Evolutionary conservation across 2,113 vertebrate species (phyloP), one percentile per base, ranked within the genome.

Genomic region (Chrysemys picta): DNA sequence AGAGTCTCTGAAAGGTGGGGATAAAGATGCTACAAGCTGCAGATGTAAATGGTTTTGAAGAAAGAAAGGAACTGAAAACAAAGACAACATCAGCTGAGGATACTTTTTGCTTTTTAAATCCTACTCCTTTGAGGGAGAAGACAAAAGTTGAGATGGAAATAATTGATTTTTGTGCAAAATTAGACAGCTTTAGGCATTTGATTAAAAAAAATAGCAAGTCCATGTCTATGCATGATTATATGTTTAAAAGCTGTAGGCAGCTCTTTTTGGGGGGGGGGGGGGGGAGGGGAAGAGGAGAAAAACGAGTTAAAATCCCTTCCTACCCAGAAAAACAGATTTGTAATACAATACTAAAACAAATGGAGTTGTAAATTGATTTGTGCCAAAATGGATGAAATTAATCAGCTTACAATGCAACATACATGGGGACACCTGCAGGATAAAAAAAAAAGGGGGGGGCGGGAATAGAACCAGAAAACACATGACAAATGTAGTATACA

Each of bases 21-120:
- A 96, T 95, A 95, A 91, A 93, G 91, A 93, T 93, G 85, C 91
- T 94, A 90, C 91, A 97, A 89, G 89, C 93, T 90, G 92, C 52
- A 84, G 83, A 93, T 85, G 72, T 62, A 92, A 96, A 17, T 38
- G 35, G n/a, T 42, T 89, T 90, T 45, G 75, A 93, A 83, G 84
- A 81, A 96, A 93, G 84, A 56, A 45, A 9, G 4, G 50, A 38
- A 53, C 8, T n/a, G 80, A 93, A 97, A 96, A 94, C 22, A 86
- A 84, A 50, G 53, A n/a, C 27, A 76, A 3, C 87, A 94, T 85
- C 10, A 65, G 78, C 72, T 62, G 27, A 88, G 29, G 29, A 52
- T 78, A 72, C 84, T 88, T 90, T 45, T 84, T 49, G 47, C 62
- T 93, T 96, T 54, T 88, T n/a, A 76, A 92, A 69, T 94, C 92